Evolutionary conservation across 2,888 invertebrate genomes (phyloP), one percentile per base, ranked within the genome.

Genomic region (Tricholauxania praeusta): DNA sequence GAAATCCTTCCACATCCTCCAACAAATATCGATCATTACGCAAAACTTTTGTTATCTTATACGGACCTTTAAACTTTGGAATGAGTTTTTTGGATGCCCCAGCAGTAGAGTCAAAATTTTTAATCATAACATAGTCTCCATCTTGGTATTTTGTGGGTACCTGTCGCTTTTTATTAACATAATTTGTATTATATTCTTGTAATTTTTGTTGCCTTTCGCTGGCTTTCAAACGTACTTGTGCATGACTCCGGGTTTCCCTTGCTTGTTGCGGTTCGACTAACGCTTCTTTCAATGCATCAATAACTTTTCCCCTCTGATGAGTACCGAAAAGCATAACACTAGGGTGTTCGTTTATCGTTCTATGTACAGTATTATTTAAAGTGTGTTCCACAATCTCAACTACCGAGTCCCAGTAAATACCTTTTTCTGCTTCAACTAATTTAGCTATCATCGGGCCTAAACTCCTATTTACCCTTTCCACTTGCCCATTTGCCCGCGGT

Each of bases 401-500:
- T 5, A 75, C 73, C 3, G 6, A 28, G 19, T 74, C 72, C 69
- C 73, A 73, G 59, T 62, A 51, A n/a, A 73, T 55, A 10, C 51
- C 51, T 12, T 47, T 39, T 14, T 71, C 53, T 0, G 71, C 53
- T 51, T 57, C n/a, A 8, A 59, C 70, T 22, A 74, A 53, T 39
- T 74, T 76, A 4, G 65, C 74, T 60, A 72, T 55, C 73, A 75
- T 72, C 14, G 72, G 66, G 1, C 72, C 66, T 62, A 74, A 66
- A 3, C 48, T 60, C 32, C 63, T 72, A 48, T 67, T 71, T 5
- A 73, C 62, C 7, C 64, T 65, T 28, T 76, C 74, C 12, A 73
- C 76, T 51, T 74, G 74, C 0, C 74, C 75, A 66, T 73, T 75
- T 1, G 75, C 75, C 66, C 72, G 72, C 49, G 65, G 70, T 8